A percentile compares a stretch with the other conserved stretches of the same genome.
Evolutionary conservation across 2,797 vertebrate species (phyloP).

Genomic region (Linurgus olivaceus): DNA sequence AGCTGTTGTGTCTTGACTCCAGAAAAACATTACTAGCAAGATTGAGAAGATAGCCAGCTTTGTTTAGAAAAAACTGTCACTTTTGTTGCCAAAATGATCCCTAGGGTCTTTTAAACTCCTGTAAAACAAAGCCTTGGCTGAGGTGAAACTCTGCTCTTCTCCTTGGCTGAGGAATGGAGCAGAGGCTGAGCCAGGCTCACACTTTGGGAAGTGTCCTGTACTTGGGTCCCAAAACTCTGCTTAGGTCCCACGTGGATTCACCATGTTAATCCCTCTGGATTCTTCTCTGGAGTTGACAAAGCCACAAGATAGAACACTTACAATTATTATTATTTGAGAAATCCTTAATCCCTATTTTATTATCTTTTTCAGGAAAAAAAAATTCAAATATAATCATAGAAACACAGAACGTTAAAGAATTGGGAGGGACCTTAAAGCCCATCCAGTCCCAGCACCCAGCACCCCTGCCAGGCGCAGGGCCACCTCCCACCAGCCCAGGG

Average conservation of each 20-base stretch:
- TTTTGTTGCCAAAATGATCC: neutral
- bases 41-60: neutral
- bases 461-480: neutral
- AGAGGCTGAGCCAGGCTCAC: neutral
- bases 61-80: neutral
- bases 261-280: neutral
- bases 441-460: accelerated
- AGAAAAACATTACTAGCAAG: neutral
- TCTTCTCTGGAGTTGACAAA: neutral
- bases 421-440: neutral
- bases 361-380: neutral
- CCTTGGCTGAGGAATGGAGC: neutral
- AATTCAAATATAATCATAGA: neutral
- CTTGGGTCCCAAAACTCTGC: neutral
- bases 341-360: neutral
- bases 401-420: accelerated
- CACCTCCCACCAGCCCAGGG: neutral
- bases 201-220: neutral
- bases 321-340: neutral
- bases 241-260: accelerated
- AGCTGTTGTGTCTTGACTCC: neutral
- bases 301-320: accelerated
- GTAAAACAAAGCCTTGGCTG: neutral
- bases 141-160: neutral
- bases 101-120: neutral